These are phyloP conservation scores for Aythya baeri DNA, from an alignment of 2,113 vertebrate genomes.

Conservation along the genomic window DNA sequence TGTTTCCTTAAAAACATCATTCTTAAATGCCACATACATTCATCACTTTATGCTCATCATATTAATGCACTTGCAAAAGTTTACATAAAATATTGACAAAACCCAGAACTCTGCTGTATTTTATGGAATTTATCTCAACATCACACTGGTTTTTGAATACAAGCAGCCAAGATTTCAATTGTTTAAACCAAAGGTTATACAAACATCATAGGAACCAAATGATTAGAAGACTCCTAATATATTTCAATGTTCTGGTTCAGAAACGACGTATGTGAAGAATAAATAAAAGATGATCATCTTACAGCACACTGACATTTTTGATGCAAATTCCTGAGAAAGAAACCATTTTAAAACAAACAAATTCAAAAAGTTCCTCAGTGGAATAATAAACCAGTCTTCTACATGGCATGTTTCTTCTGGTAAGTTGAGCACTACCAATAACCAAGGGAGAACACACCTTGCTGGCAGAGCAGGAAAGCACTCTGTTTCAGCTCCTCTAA, in stretches of 20 bases:
- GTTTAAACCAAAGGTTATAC: constrained; percentile 36
- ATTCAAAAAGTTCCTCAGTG: not conserved
- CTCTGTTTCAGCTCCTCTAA: not conserved
- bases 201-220: constrained; percentile 17
- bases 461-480: not conserved
- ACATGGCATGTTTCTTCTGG: not conserved
- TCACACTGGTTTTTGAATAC: not conserved
- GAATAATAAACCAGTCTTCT: not conserved
- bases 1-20: not conserved
- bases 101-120: not conserved
- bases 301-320: not conserved
- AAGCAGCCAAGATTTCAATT: constrained; percentile 16
- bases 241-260: not conserved
- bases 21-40: not conserved
- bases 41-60: not conserved
- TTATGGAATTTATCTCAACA: constrained; percentile 15
- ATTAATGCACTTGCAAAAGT: not conserved
- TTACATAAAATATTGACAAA: constrained; percentile 28
- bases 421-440: not conserved
- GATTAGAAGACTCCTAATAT: not conserved
- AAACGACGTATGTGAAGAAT: not conserved
- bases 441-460: not conserved
- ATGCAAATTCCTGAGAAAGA: not conserved
- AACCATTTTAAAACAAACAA: not conserved
- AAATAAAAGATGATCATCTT: not conserved